Evolutionary conservation across 2,888 invertebrate genomes (phyloP).

Genomic region (Hermaeophaga mercurialis): DNA sequence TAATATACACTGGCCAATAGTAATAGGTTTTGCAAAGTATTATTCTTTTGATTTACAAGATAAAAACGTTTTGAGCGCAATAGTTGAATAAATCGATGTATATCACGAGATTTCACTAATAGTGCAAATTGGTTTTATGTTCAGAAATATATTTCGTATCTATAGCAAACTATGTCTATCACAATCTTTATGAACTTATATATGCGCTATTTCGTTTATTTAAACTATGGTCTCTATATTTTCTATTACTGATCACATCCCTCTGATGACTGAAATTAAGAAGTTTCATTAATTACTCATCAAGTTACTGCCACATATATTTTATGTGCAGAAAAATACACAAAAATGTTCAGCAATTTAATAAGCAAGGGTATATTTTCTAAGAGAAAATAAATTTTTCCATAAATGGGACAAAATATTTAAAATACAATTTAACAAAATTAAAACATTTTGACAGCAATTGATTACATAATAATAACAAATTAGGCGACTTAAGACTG

Average conservation of each 20-base stretch:
- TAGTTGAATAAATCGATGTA: conserved; percentile 5
- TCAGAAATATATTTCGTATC: not conserved
- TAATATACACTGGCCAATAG: conserved; percentile 17
- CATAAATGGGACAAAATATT: no score
- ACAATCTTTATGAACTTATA: conserved; percentile 12
- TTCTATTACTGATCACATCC: conserved; percentile 11
- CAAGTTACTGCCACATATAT: not conserved
- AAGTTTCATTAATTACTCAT: not conserved
- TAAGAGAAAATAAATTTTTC: no score
- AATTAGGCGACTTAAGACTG: no score
- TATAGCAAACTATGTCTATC: conserved; percentile 6
- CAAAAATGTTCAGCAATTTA: no score
- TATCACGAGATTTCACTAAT: not conserved
- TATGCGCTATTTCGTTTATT: conserved; percentile 10
- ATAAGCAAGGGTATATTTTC: no score
- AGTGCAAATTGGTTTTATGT: no score
- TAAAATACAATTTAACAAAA: no score
- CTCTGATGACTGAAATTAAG: conserved; percentile 6
- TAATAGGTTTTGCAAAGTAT: not conserved
- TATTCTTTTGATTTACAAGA: not conserved
- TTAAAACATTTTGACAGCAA: no score
- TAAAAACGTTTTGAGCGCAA: conserved; percentile 5
- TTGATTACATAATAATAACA: no score
- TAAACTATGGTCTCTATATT: conserved; percentile 6
- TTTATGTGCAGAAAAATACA: no score